phyloP scores from a whole-genome alignment of 2,888 invertebrate species.

The Galerucella pusilla region DNA sequence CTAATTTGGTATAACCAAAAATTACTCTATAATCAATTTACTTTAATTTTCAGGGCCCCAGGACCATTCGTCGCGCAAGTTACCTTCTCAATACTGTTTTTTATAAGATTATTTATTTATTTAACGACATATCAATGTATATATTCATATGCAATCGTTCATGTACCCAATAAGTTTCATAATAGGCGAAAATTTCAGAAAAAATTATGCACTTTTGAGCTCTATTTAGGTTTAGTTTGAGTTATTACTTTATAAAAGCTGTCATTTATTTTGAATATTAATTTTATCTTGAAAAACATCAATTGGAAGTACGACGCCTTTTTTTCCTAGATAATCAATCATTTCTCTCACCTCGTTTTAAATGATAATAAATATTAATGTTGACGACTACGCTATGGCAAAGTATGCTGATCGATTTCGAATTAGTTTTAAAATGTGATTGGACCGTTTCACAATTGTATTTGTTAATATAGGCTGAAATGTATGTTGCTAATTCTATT shows the following conservation, averaged over 20 bases:
- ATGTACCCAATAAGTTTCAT: background rate
- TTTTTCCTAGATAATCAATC: background rate
- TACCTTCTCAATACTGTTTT: constrained; percentile 3
- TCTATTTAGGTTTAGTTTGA: too few species aligned
- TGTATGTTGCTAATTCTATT: constrained; percentile 12
- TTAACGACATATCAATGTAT: constrained; percentile 21
- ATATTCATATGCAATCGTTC: constrained; percentile 16
- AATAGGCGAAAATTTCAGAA: background rate
- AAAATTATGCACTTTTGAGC: background rate
- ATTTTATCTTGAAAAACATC: too few species aligned
- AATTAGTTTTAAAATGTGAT: constrained; percentile 10
- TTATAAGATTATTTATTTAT: constrained; percentile 26
- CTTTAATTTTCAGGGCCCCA: constrained; percentile 14
- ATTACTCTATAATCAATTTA: background rate
- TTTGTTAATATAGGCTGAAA: constrained; percentile 19
- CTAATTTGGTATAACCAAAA: too few species aligned
- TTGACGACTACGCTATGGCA: constrained; percentile 27
- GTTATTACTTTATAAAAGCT: background rate
- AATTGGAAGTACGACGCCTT: background rate
- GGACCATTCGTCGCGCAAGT: background rate
- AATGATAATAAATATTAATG: constrained; percentile 1
- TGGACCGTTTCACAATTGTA: constrained; percentile 12
- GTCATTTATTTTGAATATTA: background rate
- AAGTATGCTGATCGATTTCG: constrained; percentile 14
- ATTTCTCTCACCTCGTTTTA: background rate